Evolutionary conservation across 2,113 vertebrate species (phyloP).

Genomic region (Megatriorchis doriae): DNA sequence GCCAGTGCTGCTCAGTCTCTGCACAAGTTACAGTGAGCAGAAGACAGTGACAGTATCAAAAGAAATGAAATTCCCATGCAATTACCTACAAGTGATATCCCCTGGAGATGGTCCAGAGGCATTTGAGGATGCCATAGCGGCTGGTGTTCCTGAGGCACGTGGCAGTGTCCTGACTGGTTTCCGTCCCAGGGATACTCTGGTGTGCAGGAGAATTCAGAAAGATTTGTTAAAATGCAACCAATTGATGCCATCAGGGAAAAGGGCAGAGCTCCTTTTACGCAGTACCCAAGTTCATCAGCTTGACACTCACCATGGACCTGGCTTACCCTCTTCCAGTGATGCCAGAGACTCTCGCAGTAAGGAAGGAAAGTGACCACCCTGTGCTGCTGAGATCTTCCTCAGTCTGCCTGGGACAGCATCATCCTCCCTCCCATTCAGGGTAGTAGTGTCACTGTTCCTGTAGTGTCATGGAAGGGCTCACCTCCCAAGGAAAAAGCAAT

Average conservation of each 20-base stretch:
- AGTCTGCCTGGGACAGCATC: rapidly evolving
- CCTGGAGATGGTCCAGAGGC: not conserved
- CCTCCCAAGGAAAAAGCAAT: not conserved
- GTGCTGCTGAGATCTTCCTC: not conserved
- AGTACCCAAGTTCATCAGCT: not conserved
- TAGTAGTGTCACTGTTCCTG: rapidly evolving
- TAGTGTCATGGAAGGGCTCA: not conserved
- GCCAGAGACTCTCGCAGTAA: not conserved
- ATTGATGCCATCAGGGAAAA: not conserved
- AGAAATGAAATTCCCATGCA: not conserved
- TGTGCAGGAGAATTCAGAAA: not conserved
- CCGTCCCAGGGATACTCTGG: not conserved
- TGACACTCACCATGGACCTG: not conserved
- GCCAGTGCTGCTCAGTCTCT: not conserved
- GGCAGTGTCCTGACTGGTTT: not conserved
- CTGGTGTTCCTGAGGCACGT: not conserved
- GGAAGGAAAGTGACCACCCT: not conserved
- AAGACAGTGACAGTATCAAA: not conserved
- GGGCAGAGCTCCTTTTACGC: not conserved
- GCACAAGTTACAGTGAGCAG: not conserved
- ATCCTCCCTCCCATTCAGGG: not conserved
- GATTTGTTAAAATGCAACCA: not conserved
- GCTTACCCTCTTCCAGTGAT: not conserved
- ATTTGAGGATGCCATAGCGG: not conserved
- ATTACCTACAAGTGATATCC: not conserved